Evolutionary conservation across 2,888 invertebrate genomes (phyloP).

Genomic region (Drosophila helvetica): DNA sequence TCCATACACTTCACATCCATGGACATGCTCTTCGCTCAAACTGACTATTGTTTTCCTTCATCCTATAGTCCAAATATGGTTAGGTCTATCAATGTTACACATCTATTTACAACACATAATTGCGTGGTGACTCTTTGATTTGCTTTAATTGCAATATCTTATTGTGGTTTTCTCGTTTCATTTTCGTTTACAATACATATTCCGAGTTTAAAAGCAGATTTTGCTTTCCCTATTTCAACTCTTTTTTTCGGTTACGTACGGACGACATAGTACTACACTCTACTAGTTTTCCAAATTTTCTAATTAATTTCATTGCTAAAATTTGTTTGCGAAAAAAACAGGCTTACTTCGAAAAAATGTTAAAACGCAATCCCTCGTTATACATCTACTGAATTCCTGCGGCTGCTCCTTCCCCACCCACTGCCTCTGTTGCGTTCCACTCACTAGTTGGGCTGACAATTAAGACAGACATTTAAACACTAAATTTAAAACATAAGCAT

Average conservation of each 20-base stretch:
- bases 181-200: constrained; percentile 58
- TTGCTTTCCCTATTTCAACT: constrained; percentile 19
- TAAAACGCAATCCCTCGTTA: constrained; percentile 37
- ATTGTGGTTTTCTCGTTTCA: constrained; percentile 21
- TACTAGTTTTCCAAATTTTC: constrained; percentile 63
- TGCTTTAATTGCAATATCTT: constrained; percentile 57
- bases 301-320: constrained; percentile 61
- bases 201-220: constrained; percentile 42
- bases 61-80: constrained; percentile 25
- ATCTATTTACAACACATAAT: constrained; percentile 70
- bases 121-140: constrained; percentile 55
- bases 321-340: constrained; percentile 46
- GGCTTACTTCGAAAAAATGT: constrained; percentile 44
- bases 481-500: constrained; percentile 68
- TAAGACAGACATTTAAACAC: constrained; percentile 54
- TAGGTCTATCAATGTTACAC: constrained; percentile 66
- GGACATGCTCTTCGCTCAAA: constrained; percentile 16
- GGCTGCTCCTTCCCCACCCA: constrained; percentile 9
- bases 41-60: constrained; percentile 14
- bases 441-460: constrained; percentile 38
- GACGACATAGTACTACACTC: constrained; percentile 51
- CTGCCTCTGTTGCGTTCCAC: background rate
- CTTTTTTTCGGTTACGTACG: constrained; percentile 18
- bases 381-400: constrained; percentile 52
- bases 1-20: background rate